Conservation (phyloP, 2,888 invertebrate species). For the Chrysodeixis includens region DNA sequence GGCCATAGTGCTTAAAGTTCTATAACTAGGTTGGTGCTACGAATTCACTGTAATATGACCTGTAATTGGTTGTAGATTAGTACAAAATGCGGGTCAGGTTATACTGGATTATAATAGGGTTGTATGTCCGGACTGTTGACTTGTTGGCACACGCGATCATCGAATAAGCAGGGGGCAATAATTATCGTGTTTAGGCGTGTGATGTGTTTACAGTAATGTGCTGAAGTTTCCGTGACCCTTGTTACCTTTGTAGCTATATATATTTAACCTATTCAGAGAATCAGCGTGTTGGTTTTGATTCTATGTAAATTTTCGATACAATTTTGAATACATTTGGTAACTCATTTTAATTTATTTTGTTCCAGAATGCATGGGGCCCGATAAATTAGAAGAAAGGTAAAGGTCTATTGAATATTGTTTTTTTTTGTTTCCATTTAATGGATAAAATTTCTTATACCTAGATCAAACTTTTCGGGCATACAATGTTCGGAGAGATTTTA, state of each 20-base stretch:
- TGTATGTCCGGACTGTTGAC: constrained; percentile 65
- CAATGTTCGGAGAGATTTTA: too few species aligned
- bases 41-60: constrained; percentile 54
- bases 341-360: constrained; percentile 52
- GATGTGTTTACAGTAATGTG: constrained; percentile 33
- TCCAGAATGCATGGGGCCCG: constrained; percentile 57
- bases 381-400: constrained; percentile 52
- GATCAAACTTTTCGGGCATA: too few species aligned
- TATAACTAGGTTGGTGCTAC: constrained; percentile 34
- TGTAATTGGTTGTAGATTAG: constrained; percentile 28
- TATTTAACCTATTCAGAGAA: constrained; percentile 21
- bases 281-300: constrained; percentile 7
- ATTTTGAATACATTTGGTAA: not conserved
- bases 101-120: constrained; percentile 59
- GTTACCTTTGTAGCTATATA: constrained; percentile 15
- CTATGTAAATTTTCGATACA: not conserved
- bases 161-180: constrained; percentile 44
- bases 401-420: too few species aligned
- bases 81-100: constrained; percentile 54
- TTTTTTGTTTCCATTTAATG: too few species aligned
- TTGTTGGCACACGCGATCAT: constrained; percentile 65
- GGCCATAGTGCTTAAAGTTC: constrained; percentile 55
- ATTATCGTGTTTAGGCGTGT: constrained; percentile 37
- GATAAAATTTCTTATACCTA: too few species aligned
- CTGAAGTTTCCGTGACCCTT: constrained; percentile 27